A percentile compares a stretch with the other conserved stretches of the same genome.
phyloP scores from a whole-genome alignment of 2,888 invertebrate species.

The Acronicta leporina region DNA sequence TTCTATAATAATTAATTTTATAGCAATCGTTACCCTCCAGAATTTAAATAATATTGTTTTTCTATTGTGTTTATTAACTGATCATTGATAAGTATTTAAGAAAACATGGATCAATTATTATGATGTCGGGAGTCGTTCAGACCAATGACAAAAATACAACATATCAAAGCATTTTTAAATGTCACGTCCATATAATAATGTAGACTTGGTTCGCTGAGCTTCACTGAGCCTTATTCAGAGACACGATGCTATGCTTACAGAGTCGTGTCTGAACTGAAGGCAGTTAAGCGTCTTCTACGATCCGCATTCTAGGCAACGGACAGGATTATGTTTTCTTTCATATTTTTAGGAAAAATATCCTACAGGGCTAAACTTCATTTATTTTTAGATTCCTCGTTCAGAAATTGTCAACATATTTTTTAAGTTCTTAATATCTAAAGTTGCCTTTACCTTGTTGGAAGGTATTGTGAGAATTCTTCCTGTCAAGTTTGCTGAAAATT shows the following conservation, averaged over 20 bases:
- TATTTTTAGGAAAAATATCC: slow-evolving; percentile 1
- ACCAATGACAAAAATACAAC: too few species aligned
- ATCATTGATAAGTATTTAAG: too few species aligned
- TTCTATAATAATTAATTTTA: too few species aligned
- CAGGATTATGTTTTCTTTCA: slow-evolving; percentile 1
- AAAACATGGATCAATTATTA: too few species aligned
- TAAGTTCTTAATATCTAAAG: slow-evolving; percentile 20
- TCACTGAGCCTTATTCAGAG: slow-evolving; percentile 17
- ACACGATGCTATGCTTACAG: slow-evolving; percentile 5
- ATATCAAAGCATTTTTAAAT: slow-evolving; percentile 6
- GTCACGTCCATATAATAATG: slow-evolving; percentile 10
- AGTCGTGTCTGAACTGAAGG: background rate
- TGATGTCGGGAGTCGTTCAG: too few species aligned
- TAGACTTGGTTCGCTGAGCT: slow-evolving; percentile 17
- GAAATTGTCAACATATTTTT: slow-evolving; percentile 14
- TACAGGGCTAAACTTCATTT: background rate
- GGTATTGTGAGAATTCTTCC: slow-evolving; percentile 19
- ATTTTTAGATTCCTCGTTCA: slow-evolving; percentile 13
- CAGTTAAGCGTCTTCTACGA: slow-evolving; percentile 19
- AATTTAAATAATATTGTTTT: too few species aligned
- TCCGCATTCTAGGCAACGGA: slow-evolving; percentile 3
- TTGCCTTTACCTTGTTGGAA: slow-evolving; percentile 16
- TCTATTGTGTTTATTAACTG: too few species aligned
- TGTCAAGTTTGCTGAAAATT: slow-evolving; percentile 13
- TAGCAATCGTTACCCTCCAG: too few species aligned